phyloP scores from a whole-genome alignment of 1,140 invertebrate species.

The Parapsyche elsis region DNA sequence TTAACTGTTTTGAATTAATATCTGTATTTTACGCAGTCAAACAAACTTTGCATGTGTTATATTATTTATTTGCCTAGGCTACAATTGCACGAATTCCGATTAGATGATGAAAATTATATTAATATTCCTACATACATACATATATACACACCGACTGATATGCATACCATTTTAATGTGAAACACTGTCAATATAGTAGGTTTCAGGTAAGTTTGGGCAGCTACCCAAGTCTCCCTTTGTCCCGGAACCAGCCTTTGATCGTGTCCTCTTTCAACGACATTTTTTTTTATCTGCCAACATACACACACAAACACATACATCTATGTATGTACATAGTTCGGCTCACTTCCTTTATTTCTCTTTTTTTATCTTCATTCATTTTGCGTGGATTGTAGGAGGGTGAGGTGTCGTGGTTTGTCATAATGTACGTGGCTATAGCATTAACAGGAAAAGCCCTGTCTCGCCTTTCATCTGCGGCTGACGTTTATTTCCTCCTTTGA shows the following conservation, averaged over 20 bases:
- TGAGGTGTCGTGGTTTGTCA: neutral
- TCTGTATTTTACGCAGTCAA: neutral
- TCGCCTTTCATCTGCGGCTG: conserved; percentile 4
- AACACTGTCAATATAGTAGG: neutral
- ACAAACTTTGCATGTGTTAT: too few species aligned
- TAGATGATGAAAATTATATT: too few species aligned
- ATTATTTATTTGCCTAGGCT: too few species aligned
- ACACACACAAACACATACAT: neutral
- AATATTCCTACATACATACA: neutral
- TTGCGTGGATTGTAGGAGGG: neutral
- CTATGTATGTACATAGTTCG: neutral
- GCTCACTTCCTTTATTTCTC: neutral
- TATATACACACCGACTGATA: neutral
- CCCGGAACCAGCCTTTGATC: conserved; percentile 20
- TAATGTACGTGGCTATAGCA: neutral
- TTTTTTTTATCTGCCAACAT: conserved; percentile 2
- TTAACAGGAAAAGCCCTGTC: neutral
- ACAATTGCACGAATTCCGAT: too few species aligned
- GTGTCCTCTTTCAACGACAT: neutral
- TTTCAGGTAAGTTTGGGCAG: neutral
- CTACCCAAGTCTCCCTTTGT: neutral
- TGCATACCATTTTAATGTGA: neutral
- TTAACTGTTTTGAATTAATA: neutral
- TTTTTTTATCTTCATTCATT: conserved; percentile 25
- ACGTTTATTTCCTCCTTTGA: neutral